A percentile compares a stretch with the other conserved stretches of the same genome.
Evolutionary conservation across 23 tunicate species (phyloP).

Genomic region (Trididemnum clinides): DNA sequence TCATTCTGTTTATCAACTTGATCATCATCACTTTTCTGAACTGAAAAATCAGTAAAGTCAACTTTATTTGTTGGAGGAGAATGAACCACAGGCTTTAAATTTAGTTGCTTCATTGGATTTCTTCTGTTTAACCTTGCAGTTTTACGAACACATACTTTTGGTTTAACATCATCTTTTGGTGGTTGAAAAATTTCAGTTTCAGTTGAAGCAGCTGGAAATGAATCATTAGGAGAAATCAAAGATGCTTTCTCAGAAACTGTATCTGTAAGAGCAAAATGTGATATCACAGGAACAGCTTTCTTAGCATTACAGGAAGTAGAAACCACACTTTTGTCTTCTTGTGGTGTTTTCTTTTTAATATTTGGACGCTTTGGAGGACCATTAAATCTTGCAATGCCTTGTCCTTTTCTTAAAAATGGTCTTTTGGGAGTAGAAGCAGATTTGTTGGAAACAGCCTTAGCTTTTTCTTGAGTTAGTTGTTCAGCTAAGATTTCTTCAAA

Average conservation of each 20-base stretch:
- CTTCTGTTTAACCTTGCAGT: conserved; percentile 56
- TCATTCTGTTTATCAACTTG: not conserved
- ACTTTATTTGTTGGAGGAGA: conserved; percentile 10
- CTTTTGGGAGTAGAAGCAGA: conserved; percentile 54
- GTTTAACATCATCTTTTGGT: not conserved
- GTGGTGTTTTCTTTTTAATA: conserved; percentile 17
- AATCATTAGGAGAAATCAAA: not conserved
- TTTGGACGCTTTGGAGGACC: conserved; percentile 72
- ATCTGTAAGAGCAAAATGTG: not conserved
- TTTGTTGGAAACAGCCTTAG: not conserved
- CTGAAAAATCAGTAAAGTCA: not conserved
- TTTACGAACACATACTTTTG: conserved; percentile 42
- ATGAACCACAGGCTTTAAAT: conserved; percentile 30
- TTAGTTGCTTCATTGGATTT: conserved; percentile 44
- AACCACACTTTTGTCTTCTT: not conserved
- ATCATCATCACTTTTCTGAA: no score
- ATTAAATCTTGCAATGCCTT: conserved; percentile 91
- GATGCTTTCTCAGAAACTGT: not conserved
- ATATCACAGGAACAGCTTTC: not conserved
- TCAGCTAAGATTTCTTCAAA: conserved; percentile 87
- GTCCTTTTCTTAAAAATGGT: conserved; percentile 83
- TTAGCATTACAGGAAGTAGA: not conserved
- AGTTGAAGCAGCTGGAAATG: not conserved
- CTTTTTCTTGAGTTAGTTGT: conserved; percentile 46
- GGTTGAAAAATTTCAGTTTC: not conserved